Evolutionary conservation across 2,888 invertebrate species (phyloP).

Genomic region (Branchellion lobata): DNA sequence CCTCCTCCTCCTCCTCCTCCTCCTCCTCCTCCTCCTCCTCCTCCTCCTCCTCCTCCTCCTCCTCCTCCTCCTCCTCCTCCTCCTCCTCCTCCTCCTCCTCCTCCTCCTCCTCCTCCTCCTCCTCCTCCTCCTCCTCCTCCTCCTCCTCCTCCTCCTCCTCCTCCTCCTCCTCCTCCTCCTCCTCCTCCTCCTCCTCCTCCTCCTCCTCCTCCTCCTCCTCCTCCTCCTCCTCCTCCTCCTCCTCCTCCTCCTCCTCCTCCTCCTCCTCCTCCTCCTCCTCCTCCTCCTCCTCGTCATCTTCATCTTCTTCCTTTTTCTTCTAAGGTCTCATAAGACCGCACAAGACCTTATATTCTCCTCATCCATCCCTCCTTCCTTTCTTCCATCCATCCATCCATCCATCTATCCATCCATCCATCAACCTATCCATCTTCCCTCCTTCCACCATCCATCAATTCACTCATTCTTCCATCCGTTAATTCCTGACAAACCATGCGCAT

Average conservation of each 20-base stretch:
- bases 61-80: conserved; percentile 4
- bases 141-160: neutral
- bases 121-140: neutral
- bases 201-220: neutral
- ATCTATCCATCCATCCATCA: conserved; percentile 12
- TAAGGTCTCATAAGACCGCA: neutral
- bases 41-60: neutral
- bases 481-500: no score
- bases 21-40: no score
- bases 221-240: neutral
- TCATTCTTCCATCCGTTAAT: neutral
- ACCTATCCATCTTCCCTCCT: neutral
- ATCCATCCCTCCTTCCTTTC: neutral
- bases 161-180: neutral
- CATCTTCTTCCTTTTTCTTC: neutral
- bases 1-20: neutral
- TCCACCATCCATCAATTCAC: neutral
- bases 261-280: neutral
- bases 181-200: neutral
- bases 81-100: conserved; percentile 30
- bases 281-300: neutral
- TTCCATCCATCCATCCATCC: conserved; percentile 8
- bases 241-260: no score
- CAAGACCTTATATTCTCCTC: neutral
- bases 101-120: conserved; percentile 21